Conservation (phyloP, 1,140 invertebrate species). For the Metopolophium dirhodum region DNA sequence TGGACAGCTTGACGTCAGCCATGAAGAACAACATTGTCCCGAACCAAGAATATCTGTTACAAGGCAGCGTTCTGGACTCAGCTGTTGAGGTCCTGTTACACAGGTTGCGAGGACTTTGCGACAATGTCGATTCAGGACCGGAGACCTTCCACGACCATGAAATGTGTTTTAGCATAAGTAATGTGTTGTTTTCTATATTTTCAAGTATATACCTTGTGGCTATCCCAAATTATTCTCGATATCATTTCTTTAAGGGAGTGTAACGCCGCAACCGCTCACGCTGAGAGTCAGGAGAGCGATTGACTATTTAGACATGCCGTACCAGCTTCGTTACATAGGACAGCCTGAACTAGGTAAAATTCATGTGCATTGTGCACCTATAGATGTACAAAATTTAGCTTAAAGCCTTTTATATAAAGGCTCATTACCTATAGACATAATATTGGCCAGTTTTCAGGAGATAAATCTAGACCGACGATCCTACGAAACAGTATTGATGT, state of each 20-base stretch:
- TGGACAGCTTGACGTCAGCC: conserved; percentile 78
- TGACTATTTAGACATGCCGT: conserved; percentile 79
- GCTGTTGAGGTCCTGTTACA: conserved; percentile 91
- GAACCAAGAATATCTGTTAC: conserved; percentile 66
- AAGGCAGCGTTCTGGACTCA: conserved; percentile 77
- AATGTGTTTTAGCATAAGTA: conserved; percentile 79
- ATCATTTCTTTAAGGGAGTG: conserved; percentile 64
- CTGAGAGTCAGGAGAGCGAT: conserved; percentile 79
- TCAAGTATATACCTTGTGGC: not conserved
- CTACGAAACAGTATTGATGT: conserved; percentile 91
- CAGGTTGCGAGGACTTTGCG: conserved; percentile 87
- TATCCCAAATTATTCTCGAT: not conserved
- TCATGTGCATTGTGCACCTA: not conserved
- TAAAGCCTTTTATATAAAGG: too few relatives aligned
- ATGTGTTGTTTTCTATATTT: conserved; percentile 15
- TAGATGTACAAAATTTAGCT: not conserved
- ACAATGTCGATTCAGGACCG: conserved; percentile 88
- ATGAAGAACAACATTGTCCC: conserved; percentile 84
- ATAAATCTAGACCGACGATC: conserved; percentile 87
- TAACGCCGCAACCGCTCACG: conserved; percentile 68
- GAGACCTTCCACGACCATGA: conserved; percentile 93
- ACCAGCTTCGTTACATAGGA: conserved; percentile 88
- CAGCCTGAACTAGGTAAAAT: conserved; percentile 78
- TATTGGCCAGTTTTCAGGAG: conserved; percentile 64
- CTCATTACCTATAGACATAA: not conserved